Evolutionary conservation across 2,797 vertebrate genomes (phyloP).

Genomic region (Malacoctenus gilli): DNA sequence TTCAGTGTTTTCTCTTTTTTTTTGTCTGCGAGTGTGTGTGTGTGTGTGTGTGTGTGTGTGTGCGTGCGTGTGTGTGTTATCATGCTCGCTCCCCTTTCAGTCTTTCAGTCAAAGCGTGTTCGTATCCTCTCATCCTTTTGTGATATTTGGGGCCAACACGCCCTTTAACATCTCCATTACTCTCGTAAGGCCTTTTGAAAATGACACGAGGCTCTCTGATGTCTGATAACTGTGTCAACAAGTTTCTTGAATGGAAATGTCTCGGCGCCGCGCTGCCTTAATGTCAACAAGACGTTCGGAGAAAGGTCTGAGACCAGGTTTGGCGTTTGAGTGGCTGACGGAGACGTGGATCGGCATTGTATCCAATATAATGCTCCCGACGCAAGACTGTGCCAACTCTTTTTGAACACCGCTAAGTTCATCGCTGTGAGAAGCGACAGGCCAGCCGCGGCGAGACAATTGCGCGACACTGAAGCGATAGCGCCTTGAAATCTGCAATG

Average conservation of each 20-base stretch:
- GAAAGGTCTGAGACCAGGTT: constrained; percentile 51
- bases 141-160: constrained; percentile 70
- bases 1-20: constrained; percentile 24
- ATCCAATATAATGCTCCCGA: not conserved
- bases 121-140: constrained; percentile 71
- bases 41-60: too few species aligned
- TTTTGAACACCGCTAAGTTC: too few species aligned
- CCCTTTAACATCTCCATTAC: constrained; percentile 73
- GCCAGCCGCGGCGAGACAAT: too few species aligned
- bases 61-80: too few species aligned
- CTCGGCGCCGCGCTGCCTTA: constrained; percentile 51
- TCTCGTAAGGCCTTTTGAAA: constrained; percentile 69
- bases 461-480: too few species aligned
- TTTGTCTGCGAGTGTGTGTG: too few species aligned
- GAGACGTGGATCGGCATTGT: constrained; percentile 27
- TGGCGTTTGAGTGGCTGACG: constrained; percentile 15
- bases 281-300: constrained; percentile 58
- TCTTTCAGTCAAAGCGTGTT: constrained; percentile 63
- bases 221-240: constrained; percentile 76
- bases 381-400: too few species aligned
- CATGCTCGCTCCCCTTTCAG: constrained; percentile 45
- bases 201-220: constrained; percentile 68
- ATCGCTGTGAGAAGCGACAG: too few species aligned
- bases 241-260: constrained; percentile 72
- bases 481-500: too few species aligned